Evolutionary conservation across 2,113 vertebrate species (phyloP).

Genomic region (Craseonycteris thonglongyai): DNA sequence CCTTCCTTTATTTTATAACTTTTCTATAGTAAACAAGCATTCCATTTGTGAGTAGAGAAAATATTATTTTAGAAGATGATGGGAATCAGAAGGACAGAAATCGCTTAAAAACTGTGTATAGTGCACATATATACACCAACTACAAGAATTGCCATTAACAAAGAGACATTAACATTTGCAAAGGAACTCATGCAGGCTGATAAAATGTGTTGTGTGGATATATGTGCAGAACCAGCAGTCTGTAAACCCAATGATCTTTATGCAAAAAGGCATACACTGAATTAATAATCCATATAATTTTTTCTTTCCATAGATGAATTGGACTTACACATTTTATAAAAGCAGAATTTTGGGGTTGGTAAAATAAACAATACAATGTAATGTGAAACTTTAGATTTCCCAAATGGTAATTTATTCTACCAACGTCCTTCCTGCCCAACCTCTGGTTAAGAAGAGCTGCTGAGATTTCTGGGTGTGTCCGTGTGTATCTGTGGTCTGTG

Average conservation of each 20-base stretch:
- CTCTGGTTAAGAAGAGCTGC: not conserved
- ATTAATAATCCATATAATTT: constrained; percentile 57
- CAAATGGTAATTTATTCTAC: not conserved
- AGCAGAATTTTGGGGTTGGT: not conserved
- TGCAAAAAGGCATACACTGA: constrained; percentile 52
- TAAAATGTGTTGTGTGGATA: not conserved
- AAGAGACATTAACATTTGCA: constrained; percentile 35
- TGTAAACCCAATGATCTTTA: constrained; percentile 54
- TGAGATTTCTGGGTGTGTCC: not conserved
- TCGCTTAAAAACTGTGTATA: not conserved
- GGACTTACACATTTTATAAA: constrained; percentile 6
- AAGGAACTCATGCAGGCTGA: not conserved
- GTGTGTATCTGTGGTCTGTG: not conserved
- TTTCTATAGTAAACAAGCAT: constrained; percentile 25
- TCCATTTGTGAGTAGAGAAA: constrained; percentile 7
- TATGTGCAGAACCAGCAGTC: not conserved
- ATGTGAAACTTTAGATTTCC: not conserved
- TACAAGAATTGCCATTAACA: constrained; percentile 36
- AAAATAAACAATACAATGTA: not conserved
- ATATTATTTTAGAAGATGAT: constrained; percentile 41
- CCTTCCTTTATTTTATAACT: constrained; percentile 23
- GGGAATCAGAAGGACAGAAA: not conserved
- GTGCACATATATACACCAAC: not conserved
- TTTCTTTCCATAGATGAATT: constrained; percentile 4
- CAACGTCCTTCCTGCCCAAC: too few relatives aligned